Evolutionary conservation across 1,140 invertebrate species (phyloP).

Genomic region (Drosophila sucinea): DNA sequence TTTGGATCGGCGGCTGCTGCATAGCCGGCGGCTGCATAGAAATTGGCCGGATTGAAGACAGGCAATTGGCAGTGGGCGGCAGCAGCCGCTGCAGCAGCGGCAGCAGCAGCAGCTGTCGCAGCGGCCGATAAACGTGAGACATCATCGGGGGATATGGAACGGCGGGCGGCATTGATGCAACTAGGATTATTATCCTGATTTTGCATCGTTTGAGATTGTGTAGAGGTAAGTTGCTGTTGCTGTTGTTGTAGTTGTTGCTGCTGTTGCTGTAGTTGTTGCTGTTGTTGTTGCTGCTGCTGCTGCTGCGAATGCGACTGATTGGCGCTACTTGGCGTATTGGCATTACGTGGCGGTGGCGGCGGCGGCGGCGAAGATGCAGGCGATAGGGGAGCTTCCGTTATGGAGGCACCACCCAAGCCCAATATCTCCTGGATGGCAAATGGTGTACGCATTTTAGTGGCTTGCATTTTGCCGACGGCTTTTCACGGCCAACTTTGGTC

Average conservation of each 20-base stretch:
- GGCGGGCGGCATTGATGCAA: constrained; percentile 22
- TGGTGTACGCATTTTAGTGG: constrained; percentile 87
- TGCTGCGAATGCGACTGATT: constrained; percentile 43
- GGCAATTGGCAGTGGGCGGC: constrained; percentile 80
- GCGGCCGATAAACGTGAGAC: constrained; percentile 73
- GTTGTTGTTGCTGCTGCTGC: constrained; percentile 38
- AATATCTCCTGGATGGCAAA: constrained; percentile 96
- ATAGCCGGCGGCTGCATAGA: constrained; percentile 81
- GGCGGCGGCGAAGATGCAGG: constrained; percentile 69
- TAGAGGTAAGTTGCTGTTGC: constrained; percentile 36
- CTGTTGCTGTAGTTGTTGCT: constrained; percentile 29
- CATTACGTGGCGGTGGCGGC: constrained; percentile 63
- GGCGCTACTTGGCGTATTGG: constrained; percentile 53
- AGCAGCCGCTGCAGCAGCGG: constrained; percentile 74
- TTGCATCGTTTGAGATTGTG: constrained; percentile 13
- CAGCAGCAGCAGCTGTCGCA: constrained; percentile 74
- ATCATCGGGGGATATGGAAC: constrained; percentile 78
- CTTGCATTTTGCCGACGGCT: constrained; percentile 80
- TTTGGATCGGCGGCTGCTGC: constrained; percentile 70
- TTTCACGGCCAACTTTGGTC: neutral
- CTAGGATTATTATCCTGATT: constrained; percentile 5
- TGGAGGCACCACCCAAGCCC: constrained; percentile 87
- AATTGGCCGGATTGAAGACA: constrained; percentile 82
- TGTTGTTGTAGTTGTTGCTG: constrained; percentile 32
- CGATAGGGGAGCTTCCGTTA: constrained; percentile 60